phyloP scores from a whole-genome alignment of 2,797 vertebrate species.

The Microctenopoma lineatum region DNA sequence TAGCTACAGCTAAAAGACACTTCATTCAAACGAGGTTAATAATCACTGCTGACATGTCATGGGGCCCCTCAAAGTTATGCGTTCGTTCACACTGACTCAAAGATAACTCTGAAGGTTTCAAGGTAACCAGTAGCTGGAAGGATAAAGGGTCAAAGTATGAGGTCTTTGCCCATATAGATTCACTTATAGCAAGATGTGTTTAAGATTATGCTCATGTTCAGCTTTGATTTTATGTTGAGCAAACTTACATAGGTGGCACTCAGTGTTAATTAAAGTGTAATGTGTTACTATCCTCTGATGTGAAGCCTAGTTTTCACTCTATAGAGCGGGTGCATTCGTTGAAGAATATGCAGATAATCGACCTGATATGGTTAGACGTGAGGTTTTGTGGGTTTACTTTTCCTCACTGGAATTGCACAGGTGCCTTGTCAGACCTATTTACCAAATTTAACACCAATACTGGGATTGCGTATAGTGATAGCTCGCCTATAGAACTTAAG shows the following conservation, averaged over 20 bases:
- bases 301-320: background rate
- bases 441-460: background rate
- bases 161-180: conserved; percentile 21
- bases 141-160: conserved; percentile 55
- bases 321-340: conserved; percentile 5
- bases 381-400: background rate
- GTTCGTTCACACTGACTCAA: conserved; percentile 45
- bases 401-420: background rate
- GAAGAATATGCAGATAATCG: background rate
- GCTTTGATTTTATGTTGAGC: background rate
- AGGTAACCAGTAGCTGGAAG: conserved; percentile 37
- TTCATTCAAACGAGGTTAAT: conserved; percentile 54
- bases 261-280: background rate
- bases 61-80: conserved; percentile 56
- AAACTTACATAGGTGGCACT: background rate
- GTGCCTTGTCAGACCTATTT: background rate
- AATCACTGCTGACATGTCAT: conserved; percentile 55
- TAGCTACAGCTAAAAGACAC: conserved; percentile 26
- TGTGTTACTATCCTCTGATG: background rate
- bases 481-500: conserved; percentile 11
- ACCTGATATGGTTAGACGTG: background rate
- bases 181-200: background rate
- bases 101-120: conserved; percentile 51
- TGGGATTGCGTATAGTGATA: conserved; percentile 1
- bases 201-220: background rate